Evolutionary conservation across 1,140 invertebrate genomes (phyloP).

Genomic region (Chironomus striatipennis): DNA sequence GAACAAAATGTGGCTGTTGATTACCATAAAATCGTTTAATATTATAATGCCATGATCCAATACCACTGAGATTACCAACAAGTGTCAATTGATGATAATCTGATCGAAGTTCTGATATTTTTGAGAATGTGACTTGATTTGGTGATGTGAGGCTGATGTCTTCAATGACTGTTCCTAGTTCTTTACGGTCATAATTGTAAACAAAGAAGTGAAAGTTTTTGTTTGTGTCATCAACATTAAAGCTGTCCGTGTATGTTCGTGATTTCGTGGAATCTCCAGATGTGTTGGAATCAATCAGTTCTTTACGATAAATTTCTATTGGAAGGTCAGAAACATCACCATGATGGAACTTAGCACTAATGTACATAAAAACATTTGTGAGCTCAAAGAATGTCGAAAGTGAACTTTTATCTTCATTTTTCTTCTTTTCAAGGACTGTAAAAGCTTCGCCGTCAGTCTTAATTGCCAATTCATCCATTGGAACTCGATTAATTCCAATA

Average conservation of each 20-base stretch:
- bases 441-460: constrained; percentile 40
- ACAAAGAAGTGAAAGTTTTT: constrained; percentile 37
- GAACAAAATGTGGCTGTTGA: constrained; percentile 49
- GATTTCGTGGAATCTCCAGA: not conserved
- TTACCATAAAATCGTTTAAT: constrained; percentile 47
- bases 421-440: constrained; percentile 43
- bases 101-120: constrained; percentile 40
- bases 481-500: constrained; percentile 32
- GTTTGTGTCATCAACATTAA: constrained; percentile 42
- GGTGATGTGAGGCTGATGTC: constrained; percentile 42
- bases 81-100: constrained; percentile 45
- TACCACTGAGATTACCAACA: constrained; percentile 44
- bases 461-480: constrained; percentile 42
- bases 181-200: constrained; percentile 42
- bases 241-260: constrained; percentile 39
- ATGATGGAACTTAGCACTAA: constrained; percentile 42
- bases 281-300: constrained; percentile 6
- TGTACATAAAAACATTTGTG: constrained; percentile 43
- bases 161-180: constrained; percentile 40
- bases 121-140: constrained; percentile 39
- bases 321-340: constrained; percentile 44
- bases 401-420: constrained; percentile 43
- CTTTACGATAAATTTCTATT: constrained; percentile 37
- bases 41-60: constrained; percentile 49
- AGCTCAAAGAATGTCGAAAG: constrained; percentile 46